phyloP scores from a whole-genome alignment of 2,797 vertebrate species.

The Microctenopoma steveboyesi region DNA sequence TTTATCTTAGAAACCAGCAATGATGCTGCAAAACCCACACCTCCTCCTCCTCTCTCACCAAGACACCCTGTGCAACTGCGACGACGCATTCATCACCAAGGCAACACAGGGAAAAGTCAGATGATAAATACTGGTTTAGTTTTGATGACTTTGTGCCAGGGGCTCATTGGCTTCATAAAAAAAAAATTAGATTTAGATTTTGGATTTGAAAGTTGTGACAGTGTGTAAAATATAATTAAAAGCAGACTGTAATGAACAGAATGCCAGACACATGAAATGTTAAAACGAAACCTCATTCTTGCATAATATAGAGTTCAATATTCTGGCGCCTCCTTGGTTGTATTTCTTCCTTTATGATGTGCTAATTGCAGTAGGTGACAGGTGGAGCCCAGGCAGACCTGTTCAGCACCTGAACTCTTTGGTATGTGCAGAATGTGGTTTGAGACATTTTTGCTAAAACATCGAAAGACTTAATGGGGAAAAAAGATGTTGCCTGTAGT shows the following conservation, averaged over 20 bases:
- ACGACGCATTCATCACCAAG: slow-evolving; percentile 55
- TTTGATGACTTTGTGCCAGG: slow-evolving; percentile 23
- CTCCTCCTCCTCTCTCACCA: slow-evolving; percentile 41
- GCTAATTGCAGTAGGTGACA: too few species aligned
- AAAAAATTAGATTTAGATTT: neutral
- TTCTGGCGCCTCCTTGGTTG: too few species aligned
- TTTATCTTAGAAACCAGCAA: slow-evolving; percentile 15
- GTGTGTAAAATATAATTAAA: neutral
- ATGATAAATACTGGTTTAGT: slow-evolving; percentile 44
- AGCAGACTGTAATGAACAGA: neutral
- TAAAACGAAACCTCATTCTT: too few species aligned
- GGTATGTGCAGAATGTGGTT: too few species aligned
- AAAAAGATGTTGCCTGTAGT: too few species aligned
- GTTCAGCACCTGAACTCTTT: too few species aligned
- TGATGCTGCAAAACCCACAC: slow-evolving; percentile 56
- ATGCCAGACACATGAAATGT: too few species aligned
- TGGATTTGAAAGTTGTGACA: neutral
- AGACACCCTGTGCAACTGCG: slow-evolving; percentile 48
- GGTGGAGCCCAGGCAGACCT: too few species aligned
- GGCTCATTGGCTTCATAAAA: slow-evolving; percentile 7
- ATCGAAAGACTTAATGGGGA: too few species aligned
- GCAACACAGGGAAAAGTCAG: slow-evolving; percentile 49
- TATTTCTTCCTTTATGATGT: too few species aligned
- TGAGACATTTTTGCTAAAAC: too few species aligned
- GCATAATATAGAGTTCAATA: too few species aligned